Percentiles rank a stretch among this genome's conserved stretches.
Conservation (phyloP, 2,113 vertebrate genomes). For the Bucco capensis region DNA sequence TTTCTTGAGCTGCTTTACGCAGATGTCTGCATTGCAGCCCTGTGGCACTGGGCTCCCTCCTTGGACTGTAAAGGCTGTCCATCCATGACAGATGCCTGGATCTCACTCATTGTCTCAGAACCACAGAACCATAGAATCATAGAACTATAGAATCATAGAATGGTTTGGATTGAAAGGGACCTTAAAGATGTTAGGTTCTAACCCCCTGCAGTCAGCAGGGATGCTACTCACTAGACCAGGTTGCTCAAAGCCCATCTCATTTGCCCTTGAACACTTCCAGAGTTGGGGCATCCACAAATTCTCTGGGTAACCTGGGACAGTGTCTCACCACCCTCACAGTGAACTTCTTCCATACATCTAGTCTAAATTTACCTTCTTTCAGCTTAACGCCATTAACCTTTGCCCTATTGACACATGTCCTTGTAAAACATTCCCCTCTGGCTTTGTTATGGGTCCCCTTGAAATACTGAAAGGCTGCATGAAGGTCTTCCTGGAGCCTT, state of each 20-base stretch:
- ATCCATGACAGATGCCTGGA: background rate
- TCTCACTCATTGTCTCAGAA: background rate
- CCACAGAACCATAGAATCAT: background rate
- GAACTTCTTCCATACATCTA: background rate
- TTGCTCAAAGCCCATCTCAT: background rate
- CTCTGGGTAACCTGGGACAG: background rate
- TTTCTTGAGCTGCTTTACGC: background rate
- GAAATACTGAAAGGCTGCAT: too few species aligned
- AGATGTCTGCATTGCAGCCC: background rate
- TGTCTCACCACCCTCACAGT: background rate
- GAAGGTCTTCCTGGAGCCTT: too few species aligned
- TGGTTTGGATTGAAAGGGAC: background rate
- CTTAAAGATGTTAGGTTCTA: background rate
- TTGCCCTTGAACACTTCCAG: background rate
- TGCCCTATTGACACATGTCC: too few species aligned
- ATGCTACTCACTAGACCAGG: background rate
- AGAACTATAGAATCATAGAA: background rate
- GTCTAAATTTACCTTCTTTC: background rate
- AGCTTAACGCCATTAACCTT: too few species aligned
- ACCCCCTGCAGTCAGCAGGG: background rate
- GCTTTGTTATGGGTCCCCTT: too few species aligned
- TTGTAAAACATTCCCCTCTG: too few species aligned
- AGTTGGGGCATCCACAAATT: background rate
- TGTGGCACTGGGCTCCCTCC: background rate
- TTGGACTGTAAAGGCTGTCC: background rate